Evolutionary conservation across 2,113 vertebrate species (phyloP).

Genomic region (Hippocampus guttulatus): DNA sequence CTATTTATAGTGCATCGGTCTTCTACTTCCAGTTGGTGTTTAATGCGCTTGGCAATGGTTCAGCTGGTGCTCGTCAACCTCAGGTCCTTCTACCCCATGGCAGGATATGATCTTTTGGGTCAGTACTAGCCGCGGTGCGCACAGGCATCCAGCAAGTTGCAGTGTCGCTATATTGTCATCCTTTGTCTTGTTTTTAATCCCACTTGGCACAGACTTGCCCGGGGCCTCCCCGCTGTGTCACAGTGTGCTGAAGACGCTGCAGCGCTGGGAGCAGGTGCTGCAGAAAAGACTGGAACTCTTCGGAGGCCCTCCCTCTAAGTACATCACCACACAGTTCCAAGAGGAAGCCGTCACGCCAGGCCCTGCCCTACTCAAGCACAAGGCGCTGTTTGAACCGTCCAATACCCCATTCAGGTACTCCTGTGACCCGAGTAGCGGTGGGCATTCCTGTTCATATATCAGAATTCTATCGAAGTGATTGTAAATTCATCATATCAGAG

Average conservation of each 20-base stretch:
- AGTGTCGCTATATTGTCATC: neutral
- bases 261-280: conserved; percentile 95
- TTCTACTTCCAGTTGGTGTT: conserved; percentile 82
- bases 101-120: conserved; percentile 96
- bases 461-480: neutral
- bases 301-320: conserved; percentile 85
- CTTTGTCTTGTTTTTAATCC: conserved; percentile 5
- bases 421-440: neutral
- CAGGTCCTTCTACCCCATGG: conserved; percentile 92
- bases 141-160: neutral
- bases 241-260: conserved; percentile 86
- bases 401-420: conserved; percentile 91
- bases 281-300: conserved; percentile 87
- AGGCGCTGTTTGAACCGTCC: conserved; percentile 87
- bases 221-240: conserved; percentile 93
- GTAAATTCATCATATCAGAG: neutral
- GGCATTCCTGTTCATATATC: neutral
- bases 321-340: conserved; percentile 78
- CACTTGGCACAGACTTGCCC: conserved; percentile 81
- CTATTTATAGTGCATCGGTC: conserved; percentile 15
- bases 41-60: conserved; percentile 96
- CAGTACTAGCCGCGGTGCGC: conserved; percentile 40
- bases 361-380: conserved; percentile 92
- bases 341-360: conserved; percentile 81
- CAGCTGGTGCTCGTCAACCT: conserved; percentile 90